Conservation (phyloP, 2,113 vertebrate genomes). For the Corythaixoides concolor region DNA sequence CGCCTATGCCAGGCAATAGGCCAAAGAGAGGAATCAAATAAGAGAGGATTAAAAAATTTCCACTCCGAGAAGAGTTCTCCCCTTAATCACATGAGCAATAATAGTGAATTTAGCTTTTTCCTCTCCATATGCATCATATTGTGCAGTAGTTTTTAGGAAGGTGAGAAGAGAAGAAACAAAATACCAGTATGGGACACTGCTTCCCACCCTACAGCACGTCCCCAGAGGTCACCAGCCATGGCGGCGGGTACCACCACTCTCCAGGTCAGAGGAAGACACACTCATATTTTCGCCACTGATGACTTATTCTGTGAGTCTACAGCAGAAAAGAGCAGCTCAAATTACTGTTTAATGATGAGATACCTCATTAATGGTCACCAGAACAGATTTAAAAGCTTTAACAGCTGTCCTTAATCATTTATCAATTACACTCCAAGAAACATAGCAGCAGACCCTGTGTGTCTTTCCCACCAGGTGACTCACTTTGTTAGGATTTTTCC, state of each 20-base stretch:
- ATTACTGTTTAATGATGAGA: not conserved
- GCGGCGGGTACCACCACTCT: not conserved
- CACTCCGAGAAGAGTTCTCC: not conserved
- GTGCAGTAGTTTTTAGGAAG: not conserved
- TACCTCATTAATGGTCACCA: not conserved
- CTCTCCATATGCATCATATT: accelerated
- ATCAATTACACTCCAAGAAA: not conserved
- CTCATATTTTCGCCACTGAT: not conserved
- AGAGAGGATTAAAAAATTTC: not conserved
- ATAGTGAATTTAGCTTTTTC: not conserved
- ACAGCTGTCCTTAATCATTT: not conserved
- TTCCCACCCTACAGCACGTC: not conserved
- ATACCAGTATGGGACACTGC: not conserved
- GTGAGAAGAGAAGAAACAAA: not conserved
- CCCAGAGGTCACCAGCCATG: not conserved
- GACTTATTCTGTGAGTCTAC: not conserved
- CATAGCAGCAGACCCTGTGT: not conserved
- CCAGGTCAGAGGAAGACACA: not conserved
- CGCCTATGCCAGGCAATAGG: not conserved
- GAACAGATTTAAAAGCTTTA: not conserved
- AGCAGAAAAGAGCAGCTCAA: not conserved
- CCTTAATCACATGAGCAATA: not conserved
- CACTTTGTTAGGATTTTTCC: not conserved
- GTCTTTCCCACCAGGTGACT: not conserved
- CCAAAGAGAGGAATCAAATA: not conserved